Conservation (phyloP, 2,888 invertebrate genomes). For the Sesamia inferens region DNA sequence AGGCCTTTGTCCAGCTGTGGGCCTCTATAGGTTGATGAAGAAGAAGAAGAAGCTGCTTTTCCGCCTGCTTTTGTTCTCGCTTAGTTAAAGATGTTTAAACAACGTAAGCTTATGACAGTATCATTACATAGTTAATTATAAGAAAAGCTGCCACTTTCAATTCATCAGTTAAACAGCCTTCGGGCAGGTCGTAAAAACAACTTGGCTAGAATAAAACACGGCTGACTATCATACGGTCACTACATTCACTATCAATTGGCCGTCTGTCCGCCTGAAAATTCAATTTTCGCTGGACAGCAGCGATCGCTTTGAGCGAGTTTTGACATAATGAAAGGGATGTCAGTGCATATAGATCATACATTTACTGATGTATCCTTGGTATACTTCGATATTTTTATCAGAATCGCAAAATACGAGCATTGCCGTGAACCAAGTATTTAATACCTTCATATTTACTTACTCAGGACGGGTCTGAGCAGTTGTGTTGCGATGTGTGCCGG, state of each 20-base stretch:
- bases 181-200: neutral
- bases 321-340: conserved; percentile 40
- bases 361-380: neutral
- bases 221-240: neutral
- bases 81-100: neutral
- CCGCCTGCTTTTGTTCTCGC: neutral
- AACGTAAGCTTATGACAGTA: neutral
- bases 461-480: no score
- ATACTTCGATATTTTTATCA: neutral
- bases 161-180: conserved; percentile 7
- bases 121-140: neutral
- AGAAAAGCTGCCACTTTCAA: neutral
- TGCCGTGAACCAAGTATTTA: no score
- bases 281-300: conserved; percentile 48
- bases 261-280: conserved; percentile 40
- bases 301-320: conserved; percentile 48
- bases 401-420: no score
- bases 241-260: conserved; percentile 14
- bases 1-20: no score
- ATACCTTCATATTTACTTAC: no score
- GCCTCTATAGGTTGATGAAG: no score
- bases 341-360: conserved; percentile 8
- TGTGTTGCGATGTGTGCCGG: no score
- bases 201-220: conserved; percentile 6
- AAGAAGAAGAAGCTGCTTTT: no score